Conservation (phyloP, 2,113 vertebrate genomes). For the Limnothrissa miodon region DNA sequence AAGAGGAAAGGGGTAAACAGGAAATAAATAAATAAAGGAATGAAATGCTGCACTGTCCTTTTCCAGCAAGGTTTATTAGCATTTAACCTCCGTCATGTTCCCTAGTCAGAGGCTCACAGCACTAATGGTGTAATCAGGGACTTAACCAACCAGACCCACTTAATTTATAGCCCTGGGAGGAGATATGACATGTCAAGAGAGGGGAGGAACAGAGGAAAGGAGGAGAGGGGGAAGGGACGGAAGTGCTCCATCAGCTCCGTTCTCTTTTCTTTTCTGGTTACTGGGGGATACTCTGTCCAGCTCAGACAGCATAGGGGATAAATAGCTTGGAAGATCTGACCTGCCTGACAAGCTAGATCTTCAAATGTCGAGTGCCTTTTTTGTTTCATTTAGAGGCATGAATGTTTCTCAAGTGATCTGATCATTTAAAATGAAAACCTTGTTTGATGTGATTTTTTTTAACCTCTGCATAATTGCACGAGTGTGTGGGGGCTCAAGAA, state of each 20-base stretch:
- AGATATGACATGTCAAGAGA: not conserved
- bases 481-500: not conserved
- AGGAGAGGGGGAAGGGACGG: not conserved
- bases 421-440: not conserved
- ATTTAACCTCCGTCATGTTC: conserved; percentile 15
- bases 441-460: not conserved
- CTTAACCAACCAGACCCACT: conserved; percentile 13
- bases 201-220: not conserved
- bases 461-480: not conserved
- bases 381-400: not conserved
- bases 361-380: not conserved
- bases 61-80: conserved; percentile 1
- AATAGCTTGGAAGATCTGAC: not conserved
- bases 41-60: not conserved
- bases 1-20: not conserved
- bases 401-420: not conserved
- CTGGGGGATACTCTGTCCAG: not conserved
- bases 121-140: conserved; percentile 11
- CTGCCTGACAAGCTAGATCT: not conserved
- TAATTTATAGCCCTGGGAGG: conserved; percentile 11
- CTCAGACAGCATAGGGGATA: not conserved
- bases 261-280: not conserved
- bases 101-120: not conserved
- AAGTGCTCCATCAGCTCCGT: not conserved
- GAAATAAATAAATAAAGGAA: not conserved